Percentiles rank a stretch among this genome's conserved stretches.
These are phyloP conservation scores for Rhinella marina DNA, from an alignment of 2,797 vertebrate species.

Conservation along the genomic window DNA sequence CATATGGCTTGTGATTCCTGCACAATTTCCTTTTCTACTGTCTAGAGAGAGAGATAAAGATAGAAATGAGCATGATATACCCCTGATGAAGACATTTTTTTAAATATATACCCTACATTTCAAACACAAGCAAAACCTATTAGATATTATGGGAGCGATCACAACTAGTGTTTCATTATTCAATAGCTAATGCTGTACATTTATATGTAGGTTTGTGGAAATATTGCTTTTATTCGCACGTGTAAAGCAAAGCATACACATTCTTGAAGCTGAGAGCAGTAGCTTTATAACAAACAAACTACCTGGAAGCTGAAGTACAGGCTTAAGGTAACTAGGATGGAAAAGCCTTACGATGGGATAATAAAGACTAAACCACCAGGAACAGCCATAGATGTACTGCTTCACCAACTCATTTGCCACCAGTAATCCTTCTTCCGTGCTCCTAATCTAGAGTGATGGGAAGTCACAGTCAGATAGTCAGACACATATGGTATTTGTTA, in stretches of 20 bases:
- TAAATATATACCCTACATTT: no score
- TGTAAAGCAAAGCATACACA: slow-evolving; percentile 1
- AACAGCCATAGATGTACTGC: slow-evolving; percentile 56
- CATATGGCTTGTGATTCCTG: no score
- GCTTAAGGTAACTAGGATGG: slow-evolving; percentile 59
- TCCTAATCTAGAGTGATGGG: slow-evolving; percentile 61
- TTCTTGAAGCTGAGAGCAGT: background rate
- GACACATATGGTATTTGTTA: background rate
- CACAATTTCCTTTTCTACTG: no score
- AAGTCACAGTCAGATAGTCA: slow-evolving; percentile 44
- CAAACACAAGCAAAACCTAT: background rate
- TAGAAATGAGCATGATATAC: no score
- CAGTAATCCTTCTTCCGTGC: slow-evolving; percentile 64
- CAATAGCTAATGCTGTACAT: no score
- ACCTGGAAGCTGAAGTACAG: slow-evolving; percentile 61
- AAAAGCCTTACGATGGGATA: slow-evolving; percentile 53
- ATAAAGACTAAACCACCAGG: slow-evolving; percentile 65
- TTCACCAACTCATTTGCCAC: slow-evolving; percentile 52
- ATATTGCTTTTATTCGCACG: background rate
- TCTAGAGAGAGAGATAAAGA: no score
- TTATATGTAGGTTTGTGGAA: background rate
- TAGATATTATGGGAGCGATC: background rate
- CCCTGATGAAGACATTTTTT: no score
- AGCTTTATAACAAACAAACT: background rate
- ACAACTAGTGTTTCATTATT: no score